These are phyloP conservation scores for Diplolepis rosae DNA, from an alignment of 2,888 invertebrate species.

Conservation along the genomic window DNA sequence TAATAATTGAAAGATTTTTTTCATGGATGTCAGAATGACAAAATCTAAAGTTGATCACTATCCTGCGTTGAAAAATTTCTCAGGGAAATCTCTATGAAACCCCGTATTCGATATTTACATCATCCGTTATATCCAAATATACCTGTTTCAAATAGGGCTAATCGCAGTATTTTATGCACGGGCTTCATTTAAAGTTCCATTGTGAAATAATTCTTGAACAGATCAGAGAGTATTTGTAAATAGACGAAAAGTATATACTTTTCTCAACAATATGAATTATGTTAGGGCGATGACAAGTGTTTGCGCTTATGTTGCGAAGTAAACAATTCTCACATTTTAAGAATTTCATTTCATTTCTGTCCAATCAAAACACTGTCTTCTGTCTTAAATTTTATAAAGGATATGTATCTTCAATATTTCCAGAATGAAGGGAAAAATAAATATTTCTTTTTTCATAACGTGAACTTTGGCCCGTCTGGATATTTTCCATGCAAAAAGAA, in stretches of 20 bases:
- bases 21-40: too few relatives aligned
- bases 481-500: not conserved
- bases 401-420: not conserved
- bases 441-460: not conserved
- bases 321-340: constrained; percentile 41
- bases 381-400: too few relatives aligned
- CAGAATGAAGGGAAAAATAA: not conserved
- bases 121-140: too few relatives aligned
- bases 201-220: constrained; percentile 11
- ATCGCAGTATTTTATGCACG: not conserved
- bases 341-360: not conserved
- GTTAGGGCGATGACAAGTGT: constrained; percentile 66
- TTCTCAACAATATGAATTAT: constrained; percentile 61
- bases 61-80: too few relatives aligned
- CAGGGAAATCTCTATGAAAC: too few relatives aligned
- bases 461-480: not conserved
- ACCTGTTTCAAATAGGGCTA: too few relatives aligned
- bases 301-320: constrained; percentile 59
- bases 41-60: too few relatives aligned
- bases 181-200: not conserved
- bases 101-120: too few relatives aligned
- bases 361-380: too few relatives aligned
- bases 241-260: constrained; percentile 51
- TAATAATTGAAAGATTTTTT: too few relatives aligned
- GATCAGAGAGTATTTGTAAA: constrained; percentile 45